Percentiles rank a stretch among this genome's conserved stretches.
Conservation (phyloP, 2,113 vertebrate species). For the Anguilla rostrata region DNA sequence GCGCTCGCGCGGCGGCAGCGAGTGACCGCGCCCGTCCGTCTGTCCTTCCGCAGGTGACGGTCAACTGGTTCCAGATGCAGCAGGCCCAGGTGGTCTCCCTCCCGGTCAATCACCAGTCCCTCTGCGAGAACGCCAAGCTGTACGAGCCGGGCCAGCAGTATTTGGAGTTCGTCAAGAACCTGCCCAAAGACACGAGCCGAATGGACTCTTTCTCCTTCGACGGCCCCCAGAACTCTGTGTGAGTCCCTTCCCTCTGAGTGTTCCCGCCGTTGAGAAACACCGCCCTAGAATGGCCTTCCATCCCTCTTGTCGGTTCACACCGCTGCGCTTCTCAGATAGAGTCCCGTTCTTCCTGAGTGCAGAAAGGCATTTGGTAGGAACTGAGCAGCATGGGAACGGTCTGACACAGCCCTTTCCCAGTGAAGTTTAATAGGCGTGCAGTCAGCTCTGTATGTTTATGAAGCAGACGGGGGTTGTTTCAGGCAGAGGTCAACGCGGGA, state of each 20-base stretch:
- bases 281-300: background rate
- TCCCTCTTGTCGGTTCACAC: background rate
- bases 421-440: background rate
- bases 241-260: conserved; percentile 47
- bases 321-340: too few species aligned
- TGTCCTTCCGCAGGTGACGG: conserved; percentile 77
- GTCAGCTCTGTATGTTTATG: background rate
- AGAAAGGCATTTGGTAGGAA: background rate
- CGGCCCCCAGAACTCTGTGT: conserved; percentile 76
- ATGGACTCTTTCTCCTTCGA: conserved; percentile 75
- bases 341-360: background rate
- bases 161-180: conserved; percentile 82
- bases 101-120: conserved; percentile 84
- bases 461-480: background rate
- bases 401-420: background rate
- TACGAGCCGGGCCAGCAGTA: conserved; percentile 94
- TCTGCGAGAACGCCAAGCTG: conserved; percentile 89
- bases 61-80: conserved; percentile 96
- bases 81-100: conserved; percentile 87
- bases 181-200: conserved; percentile 71
- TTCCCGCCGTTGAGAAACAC: background rate
- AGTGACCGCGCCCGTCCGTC: background rate
- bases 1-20: background rate
- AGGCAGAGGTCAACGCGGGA: background rate
- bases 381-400: background rate